Evolutionary conservation across 1,140 invertebrate genomes (phyloP), one percentile per base, ranked within the genome.

Genomic region (Leptinotarsa undecemlineata): DNA sequence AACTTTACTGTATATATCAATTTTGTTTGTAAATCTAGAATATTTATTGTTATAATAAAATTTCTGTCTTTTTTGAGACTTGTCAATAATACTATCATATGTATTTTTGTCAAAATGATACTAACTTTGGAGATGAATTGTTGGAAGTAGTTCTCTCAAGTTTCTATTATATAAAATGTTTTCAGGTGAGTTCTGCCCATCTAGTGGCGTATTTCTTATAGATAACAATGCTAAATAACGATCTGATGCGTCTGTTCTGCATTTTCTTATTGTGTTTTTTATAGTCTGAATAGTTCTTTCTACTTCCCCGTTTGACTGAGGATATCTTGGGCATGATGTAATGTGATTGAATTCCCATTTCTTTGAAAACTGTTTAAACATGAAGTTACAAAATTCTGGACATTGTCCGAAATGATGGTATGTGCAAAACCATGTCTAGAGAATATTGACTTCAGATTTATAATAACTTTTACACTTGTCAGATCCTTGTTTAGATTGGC

Each of bases 391-490:
- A 76, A 84, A 87, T 57, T 86, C 84, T 3, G 85, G 82, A 6
- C 85, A 76, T 85, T 84, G 77, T 87, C 86, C 11, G 74, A 78
- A 5, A 85, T 76, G 15, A 85, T 4, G 26, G 79, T 81, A 17
- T 79, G 72, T 23, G 85, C 84, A 60, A 86, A 83, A 2, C 84
- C 85, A 69, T 77, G 78, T 20, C 74, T 74, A 48, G 80, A 68
- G 78, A 84, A 84, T 23, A 80, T 69, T 21, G 20, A 26, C 74
- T 83, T 82, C 6, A 19, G 4, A 19, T 57, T 15, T 17, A 15
- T 57, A 17, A 57, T 57, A 1, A 57, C 14, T 15, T 57, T 57
- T 57, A n/a, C 51, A 19, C 51, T 57, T 17, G 13, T 57, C n/a
- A 57, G 4, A 57, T 57, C 51, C n/a, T 19, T 15, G 51, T 57